Percentiles rank a stretch among this genome's conserved stretches.
Conservation (phyloP, 2,888 invertebrate genomes). For the Silvanus unidentatus region DNA sequence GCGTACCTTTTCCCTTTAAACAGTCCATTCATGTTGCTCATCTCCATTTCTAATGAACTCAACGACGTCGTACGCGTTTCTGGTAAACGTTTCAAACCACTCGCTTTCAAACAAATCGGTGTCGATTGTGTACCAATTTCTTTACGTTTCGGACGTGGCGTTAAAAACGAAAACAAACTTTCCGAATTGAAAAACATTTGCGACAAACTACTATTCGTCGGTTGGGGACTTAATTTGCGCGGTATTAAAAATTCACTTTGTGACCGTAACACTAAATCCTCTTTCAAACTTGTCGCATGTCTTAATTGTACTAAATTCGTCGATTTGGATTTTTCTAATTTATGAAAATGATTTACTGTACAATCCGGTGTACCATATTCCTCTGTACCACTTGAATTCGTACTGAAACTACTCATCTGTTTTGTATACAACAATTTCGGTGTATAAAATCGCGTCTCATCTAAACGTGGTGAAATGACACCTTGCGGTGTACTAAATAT, state of each 20-base stretch:
- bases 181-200: conserved; percentile 35
- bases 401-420: conserved; percentile 33
- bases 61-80: conserved; percentile 37
- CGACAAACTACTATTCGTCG: conserved; percentile 25
- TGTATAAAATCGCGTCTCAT: conserved; percentile 21
- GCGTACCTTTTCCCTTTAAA: too few relatives aligned
- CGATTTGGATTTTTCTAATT: conserved; percentile 37
- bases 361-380: conserved; percentile 40
- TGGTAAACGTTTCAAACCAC: conserved; percentile 29
- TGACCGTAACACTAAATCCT: conserved; percentile 33
- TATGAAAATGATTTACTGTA: conserved; percentile 29
- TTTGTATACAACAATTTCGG: conserved; percentile 26
- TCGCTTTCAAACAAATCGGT: conserved; percentile 3
- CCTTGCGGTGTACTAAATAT: conserved; percentile 29
- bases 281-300: conserved; percentile 3
- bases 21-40: conserved; percentile 14
- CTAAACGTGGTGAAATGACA: conserved; percentile 7
- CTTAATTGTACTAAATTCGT: conserved; percentile 29
- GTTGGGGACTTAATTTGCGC: conserved; percentile 21
- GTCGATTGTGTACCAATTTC: conserved; percentile 27
- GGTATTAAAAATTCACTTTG: conserved; percentile 44
- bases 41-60: conserved; percentile 33
- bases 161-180: conserved; percentile 53
- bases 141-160: conserved; percentile 52
- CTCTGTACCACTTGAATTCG: conserved; percentile 31